Base-by-base conservation (phyloP, 2,113 vertebrate genomes). In the Abramis brama region DNA sequence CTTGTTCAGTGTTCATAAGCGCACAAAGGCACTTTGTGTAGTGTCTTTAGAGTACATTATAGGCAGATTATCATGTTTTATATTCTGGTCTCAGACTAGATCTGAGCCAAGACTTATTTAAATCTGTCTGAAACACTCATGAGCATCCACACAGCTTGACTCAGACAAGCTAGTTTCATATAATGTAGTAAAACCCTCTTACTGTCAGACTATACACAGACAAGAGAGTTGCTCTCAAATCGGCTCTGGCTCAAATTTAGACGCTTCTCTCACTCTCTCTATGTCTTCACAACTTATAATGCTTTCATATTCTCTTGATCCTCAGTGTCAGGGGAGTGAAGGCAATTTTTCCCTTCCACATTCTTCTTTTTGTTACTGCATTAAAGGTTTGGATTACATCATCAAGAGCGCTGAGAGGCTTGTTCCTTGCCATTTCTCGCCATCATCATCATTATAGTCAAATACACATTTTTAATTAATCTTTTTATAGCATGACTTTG, bases 401-500 rank as follows among this genome's bases (percentile, higher is more conserved):
- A 94, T 77, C 70, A 62, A 15, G 25, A 77, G 33, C 30, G 66
- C 79, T 55, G 76, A 36, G 66, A 81, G 39, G 11, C 64, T 84
- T 68, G 60, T 70, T 89, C 50, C 85, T 85, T 75, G 82, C 85
- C 83, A 62, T 86, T 85, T 84, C 85, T 57, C 55, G 33, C 70
- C 82, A 15, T 78, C 81, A 86, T 81, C 87, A 87, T 27, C 30
- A 64, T 83, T 59, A 80, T 25, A 89, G 91, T 91, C 81, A 88
- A 90, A 86, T 62, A 45, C 90, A 91, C 85, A 91, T 91, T 93
- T 93, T 92, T 92, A 93, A 94, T 94, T 86, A 86, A 91, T 89
- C 89, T 92, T 93, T 94, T 94, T 91, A 92, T 91, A 93, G 85
- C 85, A 0, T n/a, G 79, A 84, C 89, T 86, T 10, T 87, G 86